Evolutionary conservation across 2,797 vertebrate genomes (phyloP), one percentile per base, ranked within the genome.

Genomic region (Acanthis flammea): DNA sequence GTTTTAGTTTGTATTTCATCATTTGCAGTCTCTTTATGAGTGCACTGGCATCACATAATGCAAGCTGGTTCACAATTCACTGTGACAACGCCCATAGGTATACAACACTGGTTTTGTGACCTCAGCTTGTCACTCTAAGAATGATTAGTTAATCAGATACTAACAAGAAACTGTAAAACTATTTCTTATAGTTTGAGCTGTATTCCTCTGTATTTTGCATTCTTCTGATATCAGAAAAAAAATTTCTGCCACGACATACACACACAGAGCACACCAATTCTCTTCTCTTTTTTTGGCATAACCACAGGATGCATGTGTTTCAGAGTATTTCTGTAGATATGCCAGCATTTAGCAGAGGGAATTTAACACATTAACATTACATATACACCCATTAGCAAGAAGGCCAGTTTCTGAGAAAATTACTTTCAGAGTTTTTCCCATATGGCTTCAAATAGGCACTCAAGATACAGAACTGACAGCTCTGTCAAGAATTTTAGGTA

Each of bases 401-500:
- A 77, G 50, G 25, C 19, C 37, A 31, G 51, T 68, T 92, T 93
- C 62, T 78, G 76, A 92, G 83, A 94, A 90, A 90, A 90, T 12
- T 39, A 30, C 27, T 94, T 78, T 62, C 41, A 86, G 62, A 81
- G 24, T 79, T 89, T 85, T 82, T 86, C 77, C 80, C 94, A 91
- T 81, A 93, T 58, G 80, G 92, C 35, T 88, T 91, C 80, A 85
- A 87, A 85, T 19, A 93, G 74, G 8, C 51, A 92, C 39, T 84
- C 54, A 66, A 82, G 74, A 93, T 45, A 92, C 33, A 66, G 71
- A 92, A 89, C 6, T 92, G 91, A 96, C 94, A 94, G 88, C 35
- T 84, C 86, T 68, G 66, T 90, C 79, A 90, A 81, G 83, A 92
- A 93, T 88, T 95, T 88, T 89, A 89, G 74, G 42, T 76, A 66